phyloP scores from a whole-genome alignment of 2,888 invertebrate species.

The Tinea pellionella region DNA sequence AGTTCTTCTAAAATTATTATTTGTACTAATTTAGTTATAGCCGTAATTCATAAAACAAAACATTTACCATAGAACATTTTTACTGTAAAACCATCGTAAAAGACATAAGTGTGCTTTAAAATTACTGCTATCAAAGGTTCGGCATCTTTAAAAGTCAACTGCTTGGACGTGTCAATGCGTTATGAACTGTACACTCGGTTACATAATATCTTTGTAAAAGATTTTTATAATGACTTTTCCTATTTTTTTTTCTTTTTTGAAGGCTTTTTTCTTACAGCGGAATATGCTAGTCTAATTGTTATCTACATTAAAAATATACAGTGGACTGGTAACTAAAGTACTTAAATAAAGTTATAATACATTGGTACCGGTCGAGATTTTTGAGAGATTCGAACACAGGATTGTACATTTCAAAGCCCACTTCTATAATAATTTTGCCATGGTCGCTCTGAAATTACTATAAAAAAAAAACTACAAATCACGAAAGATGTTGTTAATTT shows the following conservation, averaged over 20 bases:
- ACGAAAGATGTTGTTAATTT: too few species aligned
- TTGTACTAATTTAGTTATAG: slow-evolving; percentile 2
- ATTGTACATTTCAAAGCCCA: too few species aligned
- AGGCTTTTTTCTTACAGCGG: too few species aligned
- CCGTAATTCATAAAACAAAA: slow-evolving; percentile 13
- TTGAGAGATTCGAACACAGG: too few species aligned
- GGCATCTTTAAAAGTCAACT: slow-evolving; percentile 48
- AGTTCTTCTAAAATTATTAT: neutral
- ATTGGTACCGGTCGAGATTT: too few species aligned
- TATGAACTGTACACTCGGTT: slow-evolving; percentile 19
- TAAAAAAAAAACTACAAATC: neutral
- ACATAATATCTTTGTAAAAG: neutral
- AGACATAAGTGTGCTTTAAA: slow-evolving; percentile 26
- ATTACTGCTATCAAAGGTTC: slow-evolving; percentile 30
- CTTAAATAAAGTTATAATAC: too few species aligned
- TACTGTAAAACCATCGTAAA: slow-evolving; percentile 33
- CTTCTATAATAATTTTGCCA: too few species aligned
- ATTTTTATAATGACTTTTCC: neutral
- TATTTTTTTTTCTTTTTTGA: too few species aligned
- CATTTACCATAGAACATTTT: slow-evolving; percentile 24
- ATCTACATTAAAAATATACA: too few species aligned
- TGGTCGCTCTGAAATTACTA: too few species aligned
- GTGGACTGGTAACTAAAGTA: too few species aligned
- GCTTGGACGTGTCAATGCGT: slow-evolving; percentile 44
- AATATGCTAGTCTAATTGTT: too few species aligned